Conservation (phyloP, 1,140 invertebrate species). For the Bradynema listronoti region DNA sequence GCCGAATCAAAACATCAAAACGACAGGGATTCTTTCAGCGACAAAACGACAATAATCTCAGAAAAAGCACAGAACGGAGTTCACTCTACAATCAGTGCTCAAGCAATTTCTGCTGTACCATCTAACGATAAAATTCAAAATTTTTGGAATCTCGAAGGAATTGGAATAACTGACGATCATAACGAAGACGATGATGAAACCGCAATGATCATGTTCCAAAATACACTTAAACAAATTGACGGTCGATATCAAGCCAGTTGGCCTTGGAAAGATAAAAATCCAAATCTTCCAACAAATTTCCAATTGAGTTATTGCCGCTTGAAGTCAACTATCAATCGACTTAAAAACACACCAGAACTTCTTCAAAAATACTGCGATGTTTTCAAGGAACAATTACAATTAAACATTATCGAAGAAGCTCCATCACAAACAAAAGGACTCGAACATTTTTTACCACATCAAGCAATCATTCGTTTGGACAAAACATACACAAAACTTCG, state of each 20-base stretch:
- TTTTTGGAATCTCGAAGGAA: slow-evolving; percentile 23
- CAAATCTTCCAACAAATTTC: slow-evolving; percentile 13
- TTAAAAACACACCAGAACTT: slow-evolving; percentile 1
- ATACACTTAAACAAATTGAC: slow-evolving; percentile 4
- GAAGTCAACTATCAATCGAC: background rate
- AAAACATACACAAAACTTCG: slow-evolving; percentile 56
- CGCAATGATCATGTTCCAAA: slow-evolving; percentile 15
- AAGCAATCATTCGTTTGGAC: slow-evolving; percentile 11
- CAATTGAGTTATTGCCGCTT: background rate
- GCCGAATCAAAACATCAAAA: too few relatives aligned
- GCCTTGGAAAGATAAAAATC: slow-evolving; percentile 10
- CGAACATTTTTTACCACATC: slow-evolving; percentile 20
- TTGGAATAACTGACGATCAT: slow-evolving; percentile 27
- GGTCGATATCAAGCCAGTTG: slow-evolving; percentile 6
- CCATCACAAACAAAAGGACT: background rate
- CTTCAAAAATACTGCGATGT: slow-evolving; percentile 5
- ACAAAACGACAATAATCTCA: slow-evolving; percentile 1
- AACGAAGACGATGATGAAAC: slow-evolving; percentile 22
- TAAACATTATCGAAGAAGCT: slow-evolving; percentile 8
- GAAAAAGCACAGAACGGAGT: too few relatives aligned
- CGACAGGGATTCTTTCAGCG: too few relatives aligned
- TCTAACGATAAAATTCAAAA: background rate
- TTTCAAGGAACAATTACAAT: background rate
- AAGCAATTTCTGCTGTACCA: too few relatives aligned
- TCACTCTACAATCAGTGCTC: too few relatives aligned